These are phyloP conservation scores for Atopsyche davidsoni DNA, from an alignment of 1,140 invertebrate species.

Conservation along the genomic window DNA sequence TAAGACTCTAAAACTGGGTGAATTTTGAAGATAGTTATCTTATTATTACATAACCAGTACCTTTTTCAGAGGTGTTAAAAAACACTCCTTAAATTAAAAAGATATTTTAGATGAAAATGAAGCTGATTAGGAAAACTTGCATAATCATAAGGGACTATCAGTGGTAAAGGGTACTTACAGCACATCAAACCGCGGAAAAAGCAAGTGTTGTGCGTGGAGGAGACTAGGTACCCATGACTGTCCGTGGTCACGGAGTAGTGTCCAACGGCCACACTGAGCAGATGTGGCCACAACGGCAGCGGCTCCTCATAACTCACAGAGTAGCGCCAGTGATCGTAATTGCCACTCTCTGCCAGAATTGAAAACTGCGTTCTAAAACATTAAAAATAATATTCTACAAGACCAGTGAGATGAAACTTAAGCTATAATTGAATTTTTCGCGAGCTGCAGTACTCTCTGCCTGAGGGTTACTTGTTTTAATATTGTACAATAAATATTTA, in stretches of 20 bases:
- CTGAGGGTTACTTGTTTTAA: not conserved
- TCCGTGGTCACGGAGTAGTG: constrained; percentile 53
- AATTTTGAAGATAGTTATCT: no score
- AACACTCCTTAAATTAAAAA: not conserved
- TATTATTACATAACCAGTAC: no score
- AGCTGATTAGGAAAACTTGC: no score
- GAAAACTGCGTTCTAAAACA: constrained; percentile 54
- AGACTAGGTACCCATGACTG: constrained; percentile 40
- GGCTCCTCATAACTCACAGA: constrained; percentile 59
- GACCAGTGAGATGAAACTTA: constrained; percentile 4
- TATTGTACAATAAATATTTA: not conserved
- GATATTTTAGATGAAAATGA: constrained; percentile 9
- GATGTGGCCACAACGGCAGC: constrained; percentile 57
- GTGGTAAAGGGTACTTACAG: constrained; percentile 48
- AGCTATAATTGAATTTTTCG: constrained; percentile 1
- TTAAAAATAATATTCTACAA: constrained; percentile 14
- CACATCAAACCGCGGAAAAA: constrained; percentile 53
- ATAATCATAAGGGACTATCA: constrained; percentile 14
- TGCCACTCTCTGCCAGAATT: constrained; percentile 56
- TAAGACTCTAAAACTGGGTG: no score
- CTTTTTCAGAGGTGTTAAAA: no score
- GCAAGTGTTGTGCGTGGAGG: constrained; percentile 58
- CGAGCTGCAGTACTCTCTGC: not conserved
- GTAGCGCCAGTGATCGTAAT: constrained; percentile 65
- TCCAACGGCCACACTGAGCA: constrained; percentile 51